These are phyloP conservation scores for Esox lucius DNA, from an alignment of 2,797 vertebrate species.

Conservation along the genomic window DNA sequence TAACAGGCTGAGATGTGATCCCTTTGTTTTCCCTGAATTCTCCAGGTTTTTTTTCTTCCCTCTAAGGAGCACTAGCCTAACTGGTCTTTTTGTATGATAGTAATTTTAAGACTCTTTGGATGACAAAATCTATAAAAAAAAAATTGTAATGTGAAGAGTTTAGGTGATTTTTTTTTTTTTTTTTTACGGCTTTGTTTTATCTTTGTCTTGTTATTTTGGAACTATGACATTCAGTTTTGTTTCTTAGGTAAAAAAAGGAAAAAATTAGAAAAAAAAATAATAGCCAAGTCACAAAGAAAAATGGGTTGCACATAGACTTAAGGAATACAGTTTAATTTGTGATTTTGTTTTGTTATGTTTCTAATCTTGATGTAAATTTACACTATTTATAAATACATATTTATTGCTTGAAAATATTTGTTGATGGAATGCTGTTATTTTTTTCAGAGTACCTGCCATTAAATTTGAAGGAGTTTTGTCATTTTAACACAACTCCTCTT, in stretches of 20 bases:
- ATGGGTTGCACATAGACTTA: conserved; percentile 99
- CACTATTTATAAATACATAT: conserved; percentile 99
- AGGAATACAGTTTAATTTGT: conserved; percentile 98
- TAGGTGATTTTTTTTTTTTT: conserved; percentile 76
- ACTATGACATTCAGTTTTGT: conserved; percentile 82
- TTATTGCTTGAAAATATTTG: conserved; percentile 99
- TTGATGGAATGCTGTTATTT: conserved; percentile 99
- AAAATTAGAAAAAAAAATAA: conserved; percentile 74
- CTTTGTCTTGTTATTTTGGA: conserved; percentile 77
- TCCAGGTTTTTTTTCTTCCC: conserved; percentile 65
- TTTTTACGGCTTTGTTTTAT: conserved; percentile 85
- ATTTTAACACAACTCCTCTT: conserved; percentile 99
- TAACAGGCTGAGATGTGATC: conserved; percentile 81
- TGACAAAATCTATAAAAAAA: conserved; percentile 70
- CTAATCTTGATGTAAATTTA: conserved; percentile 99
- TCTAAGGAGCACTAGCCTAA: conserved; percentile 85
- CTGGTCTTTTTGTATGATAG: conserved; percentile 91
- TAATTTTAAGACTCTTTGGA: conserved; percentile 90
- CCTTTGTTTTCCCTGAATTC: conserved; percentile 67
- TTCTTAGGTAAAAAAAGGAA: conserved; percentile 83
- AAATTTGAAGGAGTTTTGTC: conserved; percentile 99
- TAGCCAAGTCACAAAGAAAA: conserved; percentile 95
- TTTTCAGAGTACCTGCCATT: conserved; percentile 99
- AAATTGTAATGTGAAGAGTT: conserved; percentile 90
- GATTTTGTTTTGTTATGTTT: conserved; percentile 87